These are phyloP conservation scores for Acrocera orbiculus DNA, from an alignment of 2,888 invertebrate genomes.

Conservation along the genomic window DNA sequence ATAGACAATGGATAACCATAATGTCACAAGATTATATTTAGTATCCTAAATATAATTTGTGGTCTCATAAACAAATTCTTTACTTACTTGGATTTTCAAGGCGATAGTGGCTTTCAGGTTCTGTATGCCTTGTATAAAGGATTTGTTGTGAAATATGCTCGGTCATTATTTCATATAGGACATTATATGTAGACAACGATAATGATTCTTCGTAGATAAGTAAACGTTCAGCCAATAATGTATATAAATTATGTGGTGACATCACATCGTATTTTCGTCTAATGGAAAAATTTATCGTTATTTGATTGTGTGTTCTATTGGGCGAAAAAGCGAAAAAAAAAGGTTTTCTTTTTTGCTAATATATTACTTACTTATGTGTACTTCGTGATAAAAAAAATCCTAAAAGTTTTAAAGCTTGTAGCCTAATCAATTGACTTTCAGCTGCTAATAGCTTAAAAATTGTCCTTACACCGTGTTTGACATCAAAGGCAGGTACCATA, in stretches of 20 bases:
- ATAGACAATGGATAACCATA: too few relatives aligned
- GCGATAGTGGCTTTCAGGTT: slow-evolving; percentile 86
- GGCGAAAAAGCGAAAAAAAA: not conserved
- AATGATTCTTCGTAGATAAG: slow-evolving; percentile 76
- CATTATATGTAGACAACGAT: slow-evolving; percentile 92
- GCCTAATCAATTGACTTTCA: slow-evolving; percentile 85
- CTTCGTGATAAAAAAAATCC: slow-evolving; percentile 96
- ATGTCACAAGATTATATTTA: too few relatives aligned
- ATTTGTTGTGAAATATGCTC: slow-evolving; percentile 94
- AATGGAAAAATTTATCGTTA: too few relatives aligned
- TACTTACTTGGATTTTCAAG: slow-evolving; percentile 90
- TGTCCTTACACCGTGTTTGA: slow-evolving; percentile 88
- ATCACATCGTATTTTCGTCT: slow-evolving; percentile 98
- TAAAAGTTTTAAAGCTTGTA: slow-evolving; percentile 89
- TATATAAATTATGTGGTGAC: slow-evolving; percentile 97
- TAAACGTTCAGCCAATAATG: slow-evolving; percentile 82
- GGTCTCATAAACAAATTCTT: too few relatives aligned
- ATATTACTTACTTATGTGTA: slow-evolving; percentile 87
- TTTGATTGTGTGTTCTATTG: too few relatives aligned
- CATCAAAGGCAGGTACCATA: slow-evolving; percentile 98
- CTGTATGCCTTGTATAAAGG: slow-evolving; percentile 81
- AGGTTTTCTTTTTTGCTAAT: not conserved
- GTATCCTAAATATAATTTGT: too few relatives aligned
- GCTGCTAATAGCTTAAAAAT: slow-evolving; percentile 94
- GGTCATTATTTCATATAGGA: slow-evolving; percentile 94